Evolutionary conservation across 2,113 vertebrate genomes (phyloP).

Genomic region (Muntiacus reevesi): DNA sequence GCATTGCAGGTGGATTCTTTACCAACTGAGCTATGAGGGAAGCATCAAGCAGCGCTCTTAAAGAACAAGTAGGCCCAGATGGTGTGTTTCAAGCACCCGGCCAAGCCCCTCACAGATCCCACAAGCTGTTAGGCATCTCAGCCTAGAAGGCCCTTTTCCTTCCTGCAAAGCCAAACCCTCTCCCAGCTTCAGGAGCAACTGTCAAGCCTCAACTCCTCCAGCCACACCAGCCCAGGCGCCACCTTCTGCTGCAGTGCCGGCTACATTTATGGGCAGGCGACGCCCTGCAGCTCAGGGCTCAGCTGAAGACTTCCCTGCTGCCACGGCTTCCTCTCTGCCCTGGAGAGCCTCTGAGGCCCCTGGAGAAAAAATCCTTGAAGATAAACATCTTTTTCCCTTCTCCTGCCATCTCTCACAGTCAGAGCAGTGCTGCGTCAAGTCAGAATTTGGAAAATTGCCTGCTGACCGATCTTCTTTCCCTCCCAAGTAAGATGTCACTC

Average conservation of each 20-base stretch:
- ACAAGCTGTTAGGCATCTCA: not conserved
- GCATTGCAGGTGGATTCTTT: not conserved
- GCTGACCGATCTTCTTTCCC: not conserved
- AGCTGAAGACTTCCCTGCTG: not conserved
- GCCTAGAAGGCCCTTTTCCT: not conserved
- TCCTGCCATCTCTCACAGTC: not conserved
- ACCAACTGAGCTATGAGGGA: not conserved
- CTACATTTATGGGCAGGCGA: not conserved
- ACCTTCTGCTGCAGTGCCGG: not conserved
- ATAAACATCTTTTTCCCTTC: not conserved
- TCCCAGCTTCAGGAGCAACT: not conserved
- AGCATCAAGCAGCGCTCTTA: not conserved
- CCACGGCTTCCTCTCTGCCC: not conserved
- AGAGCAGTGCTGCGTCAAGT: not conserved
- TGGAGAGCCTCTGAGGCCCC: not conserved
- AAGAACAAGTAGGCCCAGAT: not conserved
- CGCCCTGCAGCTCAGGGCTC: not conserved
- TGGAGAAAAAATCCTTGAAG: not conserved
- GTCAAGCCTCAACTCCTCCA: not conserved
- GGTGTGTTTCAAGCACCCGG: not conserved
- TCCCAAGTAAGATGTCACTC: slow-evolving; percentile 18
- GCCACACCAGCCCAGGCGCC: not conserved
- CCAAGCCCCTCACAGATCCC: not conserved
- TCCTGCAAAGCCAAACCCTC: not conserved
- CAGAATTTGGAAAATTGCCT: not conserved